A percentile compares a stretch with the other conserved stretches of the same genome.
These are phyloP conservation scores for Tolypeutes matacus DNA, from an alignment of 2,797 vertebrate species.

Conservation along the genomic window DNA sequence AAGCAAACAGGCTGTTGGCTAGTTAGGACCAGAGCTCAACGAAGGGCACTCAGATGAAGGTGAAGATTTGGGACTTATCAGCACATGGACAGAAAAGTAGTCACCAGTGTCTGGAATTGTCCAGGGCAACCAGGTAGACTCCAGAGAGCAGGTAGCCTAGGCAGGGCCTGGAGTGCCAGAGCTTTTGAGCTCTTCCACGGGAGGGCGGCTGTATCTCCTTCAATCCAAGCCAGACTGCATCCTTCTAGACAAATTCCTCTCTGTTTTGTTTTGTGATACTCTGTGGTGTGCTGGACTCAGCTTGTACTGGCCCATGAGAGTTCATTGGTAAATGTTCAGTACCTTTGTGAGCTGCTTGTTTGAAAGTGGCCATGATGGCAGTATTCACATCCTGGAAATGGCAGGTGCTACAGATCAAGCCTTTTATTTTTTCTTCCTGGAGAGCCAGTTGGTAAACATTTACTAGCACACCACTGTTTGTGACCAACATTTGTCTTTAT, in stretches of 20 bases:
- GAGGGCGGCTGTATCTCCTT: not conserved
- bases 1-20: not conserved
- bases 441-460: not conserved
- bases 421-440: not conserved
- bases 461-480: not conserved
- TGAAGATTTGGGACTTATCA: not conserved
- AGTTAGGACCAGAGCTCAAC: not conserved
- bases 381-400: not conserved
- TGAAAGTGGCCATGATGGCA: not conserved
- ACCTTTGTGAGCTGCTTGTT: not conserved
- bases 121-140: not conserved
- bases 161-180: not conserved
- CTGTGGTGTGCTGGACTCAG: not conserved
- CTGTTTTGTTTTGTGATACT: not conserved
- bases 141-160: too few species aligned
- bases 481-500: not conserved
- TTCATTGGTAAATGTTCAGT: not conserved
- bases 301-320: rapidly evolving
- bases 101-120: not conserved
- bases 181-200: not conserved
- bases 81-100: not conserved
- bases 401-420: not conserved
- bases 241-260: not conserved
- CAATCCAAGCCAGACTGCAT: not conserved
- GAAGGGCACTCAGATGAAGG: too few species aligned